Evolutionary conservation across 2,888 invertebrate species (phyloP).

Genomic region (Panzeria rudis): DNA sequence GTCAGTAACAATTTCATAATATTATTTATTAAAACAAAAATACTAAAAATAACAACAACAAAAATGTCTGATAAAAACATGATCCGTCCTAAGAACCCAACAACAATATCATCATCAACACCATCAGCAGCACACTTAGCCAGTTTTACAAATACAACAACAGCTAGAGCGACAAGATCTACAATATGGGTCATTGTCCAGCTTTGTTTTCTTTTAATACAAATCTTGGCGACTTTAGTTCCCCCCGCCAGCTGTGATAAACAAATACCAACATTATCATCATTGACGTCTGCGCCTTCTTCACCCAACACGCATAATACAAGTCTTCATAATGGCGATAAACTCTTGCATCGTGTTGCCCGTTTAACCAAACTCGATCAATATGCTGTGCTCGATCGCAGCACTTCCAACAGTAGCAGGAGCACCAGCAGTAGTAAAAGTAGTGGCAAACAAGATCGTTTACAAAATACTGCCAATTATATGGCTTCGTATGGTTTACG

Average conservation of each 20-base stretch:
- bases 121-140: conserved; percentile 21
- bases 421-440: conserved; percentile 28
- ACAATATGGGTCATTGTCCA: conserved; percentile 71
- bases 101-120: conserved; percentile 8
- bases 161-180: conserved; percentile 22
- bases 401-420: conserved; percentile 23
- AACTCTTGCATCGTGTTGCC: conserved; percentile 66
- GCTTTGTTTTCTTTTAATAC: conserved; percentile 63
- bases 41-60: not conserved
- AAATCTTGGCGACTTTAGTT: conserved; percentile 69
- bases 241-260: conserved; percentile 67
- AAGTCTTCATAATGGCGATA: conserved; percentile 47
- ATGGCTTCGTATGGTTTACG: conserved; percentile 71
- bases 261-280: conserved; percentile 46
- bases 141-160: conserved; percentile 25
- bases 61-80: conserved; percentile 59
- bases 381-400: conserved; percentile 31
- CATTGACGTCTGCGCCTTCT: conserved; percentile 20
- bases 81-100: conserved; percentile 62
- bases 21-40: conserved; percentile 19
- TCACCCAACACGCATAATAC: conserved; percentile 15
- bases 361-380: conserved; percentile 57
- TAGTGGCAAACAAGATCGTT: conserved; percentile 26
- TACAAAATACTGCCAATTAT: conserved; percentile 52
- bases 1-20: conserved; percentile 65